Evolutionary conservation across 2,113 vertebrate species (phyloP), one percentile per base, ranked within the genome.

Genomic region (Neogale vison): DNA sequence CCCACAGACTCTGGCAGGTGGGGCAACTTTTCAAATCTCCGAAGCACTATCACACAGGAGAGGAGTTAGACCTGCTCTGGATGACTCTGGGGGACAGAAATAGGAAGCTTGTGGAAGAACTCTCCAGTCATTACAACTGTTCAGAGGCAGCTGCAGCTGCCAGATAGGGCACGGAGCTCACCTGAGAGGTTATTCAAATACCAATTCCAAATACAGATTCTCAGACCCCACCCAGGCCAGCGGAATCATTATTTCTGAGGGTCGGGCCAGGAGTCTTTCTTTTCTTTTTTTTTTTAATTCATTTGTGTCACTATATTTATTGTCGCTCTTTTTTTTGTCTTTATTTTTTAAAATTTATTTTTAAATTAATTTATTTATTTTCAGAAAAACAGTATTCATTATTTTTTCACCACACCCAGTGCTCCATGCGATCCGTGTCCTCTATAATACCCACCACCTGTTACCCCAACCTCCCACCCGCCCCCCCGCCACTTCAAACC

Each of bases 51-150:
- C 84, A 52, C 1, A 1, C 31, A 1, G 29, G n/a, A 94, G 34
- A 72, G 55, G 82, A 65, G 34, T 92, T 83, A 81, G 72, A 71
- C 52, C 71, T 55, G 79, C 8, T 55, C 74, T 45, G 77, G 61
- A 21, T 59, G 69, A 85, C 82, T 96, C 24, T 0, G 52, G 69
- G 90, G 61, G 87, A 85, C 96, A 84, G 83, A 96, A 92, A 83
- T 20, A 89, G 90, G 61, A 80, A 76, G 77, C 55, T 84, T 96
- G 71, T 2, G 86, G 61, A 92, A 69, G 71, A 45, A 50, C 65
- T 88, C 74, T 55, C 79, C 18, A 47, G 79, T 45, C 67, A 36
- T 34, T 17, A 74, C 82, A 29, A 31, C 36, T 15, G 7, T 39
- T 36, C 23, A 57, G 79, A 86, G 88, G 88, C 31, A 13, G 26